phyloP scores from a whole-genome alignment of 2,113 vertebrate species.

The Equus przewalskii region DNA sequence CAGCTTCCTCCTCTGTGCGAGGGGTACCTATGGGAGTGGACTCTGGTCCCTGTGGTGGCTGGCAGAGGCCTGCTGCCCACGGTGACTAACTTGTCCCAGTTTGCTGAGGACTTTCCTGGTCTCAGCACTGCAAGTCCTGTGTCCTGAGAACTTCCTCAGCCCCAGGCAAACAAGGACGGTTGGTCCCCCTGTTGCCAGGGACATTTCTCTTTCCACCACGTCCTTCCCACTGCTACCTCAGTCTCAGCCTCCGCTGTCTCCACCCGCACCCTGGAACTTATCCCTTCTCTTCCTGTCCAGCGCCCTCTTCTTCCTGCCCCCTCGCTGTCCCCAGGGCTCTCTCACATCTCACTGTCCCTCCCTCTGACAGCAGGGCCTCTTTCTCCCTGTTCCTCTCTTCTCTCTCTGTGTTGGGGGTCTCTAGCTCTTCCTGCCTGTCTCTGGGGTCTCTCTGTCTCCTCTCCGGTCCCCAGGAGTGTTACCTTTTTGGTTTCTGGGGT shows the following conservation, averaged over 20 bases:
- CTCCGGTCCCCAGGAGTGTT: background rate
- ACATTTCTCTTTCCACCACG: background rate
- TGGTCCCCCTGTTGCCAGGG: background rate
- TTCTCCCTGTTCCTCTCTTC: background rate
- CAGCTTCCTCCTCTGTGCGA: background rate
- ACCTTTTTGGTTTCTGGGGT: background rate
- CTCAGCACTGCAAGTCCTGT: background rate
- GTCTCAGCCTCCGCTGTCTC: background rate
- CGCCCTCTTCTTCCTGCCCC: background rate
- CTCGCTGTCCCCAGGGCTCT: background rate
- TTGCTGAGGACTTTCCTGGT: background rate
- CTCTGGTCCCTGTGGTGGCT: background rate
- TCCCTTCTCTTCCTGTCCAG: background rate
- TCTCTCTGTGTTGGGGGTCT: background rate
- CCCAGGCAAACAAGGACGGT: accelerated
- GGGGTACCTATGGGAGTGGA: background rate
- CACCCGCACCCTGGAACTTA: background rate
- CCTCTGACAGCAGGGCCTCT: background rate
- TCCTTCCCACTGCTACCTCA: background rate
- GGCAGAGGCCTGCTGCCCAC: background rate
- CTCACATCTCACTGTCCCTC: background rate
- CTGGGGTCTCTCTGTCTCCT: background rate
- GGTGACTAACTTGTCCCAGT: background rate
- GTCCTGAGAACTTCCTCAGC: background rate
- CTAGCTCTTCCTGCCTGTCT: background rate